phyloP scores from a whole-genome alignment of 2,797 vertebrate species.

The Tapera naevia region DNA sequence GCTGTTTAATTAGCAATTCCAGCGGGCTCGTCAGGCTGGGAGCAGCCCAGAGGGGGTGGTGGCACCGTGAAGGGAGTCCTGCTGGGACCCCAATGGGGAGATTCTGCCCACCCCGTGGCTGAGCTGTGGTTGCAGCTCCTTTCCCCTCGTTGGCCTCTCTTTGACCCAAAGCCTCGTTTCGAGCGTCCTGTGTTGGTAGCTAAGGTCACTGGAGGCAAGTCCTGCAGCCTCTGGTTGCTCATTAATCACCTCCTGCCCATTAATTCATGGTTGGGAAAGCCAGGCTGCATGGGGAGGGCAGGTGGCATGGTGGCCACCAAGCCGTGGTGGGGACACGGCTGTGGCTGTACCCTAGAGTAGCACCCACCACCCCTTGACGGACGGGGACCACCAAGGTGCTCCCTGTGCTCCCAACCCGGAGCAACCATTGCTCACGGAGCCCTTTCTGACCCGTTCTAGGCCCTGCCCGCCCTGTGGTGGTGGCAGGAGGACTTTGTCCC shows the following conservation, averaged over 20 bases:
- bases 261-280: background rate
- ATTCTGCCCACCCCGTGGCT: accelerated
- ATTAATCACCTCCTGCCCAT: background rate
- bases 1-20: background rate
- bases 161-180: background rate
- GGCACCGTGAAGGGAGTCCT: background rate
- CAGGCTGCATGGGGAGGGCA: background rate
- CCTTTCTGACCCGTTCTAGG: background rate
- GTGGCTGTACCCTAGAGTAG: accelerated
- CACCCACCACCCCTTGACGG: accelerated
- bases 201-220: no score
- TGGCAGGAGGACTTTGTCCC: constrained; percentile 2
- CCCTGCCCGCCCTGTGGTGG: background rate
- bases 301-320: background rate
- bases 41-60: background rate
- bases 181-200: no score
- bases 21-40: background rate
- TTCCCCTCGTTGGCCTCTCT: background rate
- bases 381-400: accelerated
- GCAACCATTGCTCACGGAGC: accelerated
- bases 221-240: background rate
- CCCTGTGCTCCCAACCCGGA: accelerated
- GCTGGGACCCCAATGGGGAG: background rate
- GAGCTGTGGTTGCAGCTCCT: accelerated
- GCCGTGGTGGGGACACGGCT: accelerated